Percentiles rank a stretch among this genome's conserved stretches.
These are phyloP conservation scores for Mythimna albipuncta DNA, from an alignment of 2,888 invertebrate species.

Conservation along the genomic window DNA sequence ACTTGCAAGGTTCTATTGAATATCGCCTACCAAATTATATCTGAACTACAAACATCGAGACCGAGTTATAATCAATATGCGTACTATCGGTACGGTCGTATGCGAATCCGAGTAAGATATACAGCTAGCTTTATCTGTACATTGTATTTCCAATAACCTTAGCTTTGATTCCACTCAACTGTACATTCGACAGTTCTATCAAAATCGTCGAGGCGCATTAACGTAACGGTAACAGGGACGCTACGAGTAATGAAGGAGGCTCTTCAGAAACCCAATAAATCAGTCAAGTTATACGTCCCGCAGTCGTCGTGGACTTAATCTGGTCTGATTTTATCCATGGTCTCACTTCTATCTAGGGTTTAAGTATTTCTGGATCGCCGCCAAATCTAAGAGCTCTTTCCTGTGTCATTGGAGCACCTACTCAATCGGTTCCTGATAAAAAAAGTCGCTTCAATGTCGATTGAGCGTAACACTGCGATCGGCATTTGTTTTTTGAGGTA, in stretches of 20 bases:
- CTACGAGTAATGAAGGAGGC: slow-evolving; percentile 55
- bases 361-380: slow-evolving; percentile 49
- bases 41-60: slow-evolving; percentile 4
- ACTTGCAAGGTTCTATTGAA: slow-evolving; percentile 7
- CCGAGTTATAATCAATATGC: slow-evolving; percentile 30
- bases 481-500: not conserved
- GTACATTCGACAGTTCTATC: slow-evolving; percentile 55
- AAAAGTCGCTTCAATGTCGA: slow-evolving; percentile 31
- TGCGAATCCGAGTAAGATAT: slow-evolving; percentile 5
- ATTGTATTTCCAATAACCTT: slow-evolving; percentile 20
- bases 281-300: slow-evolving; percentile 49
- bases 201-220: slow-evolving; percentile 59
- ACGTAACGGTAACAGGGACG: slow-evolving; percentile 63
- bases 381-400: slow-evolving; percentile 54
- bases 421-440: slow-evolving; percentile 52
- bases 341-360: slow-evolving; percentile 49
- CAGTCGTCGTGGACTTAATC: slow-evolving; percentile 45
- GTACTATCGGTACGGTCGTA: not conserved
- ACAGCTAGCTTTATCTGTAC: slow-evolving; percentile 3
- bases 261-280: slow-evolving; percentile 41
- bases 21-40: slow-evolving; percentile 17
- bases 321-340: slow-evolving; percentile 51
- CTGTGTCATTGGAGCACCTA: slow-evolving; percentile 44
- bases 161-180: slow-evolving; percentile 30
- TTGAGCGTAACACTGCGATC: slow-evolving; percentile 13